Evolutionary conservation across 2,888 invertebrate genomes (phyloP).

Genomic region (Heliconius ethilla): DNA sequence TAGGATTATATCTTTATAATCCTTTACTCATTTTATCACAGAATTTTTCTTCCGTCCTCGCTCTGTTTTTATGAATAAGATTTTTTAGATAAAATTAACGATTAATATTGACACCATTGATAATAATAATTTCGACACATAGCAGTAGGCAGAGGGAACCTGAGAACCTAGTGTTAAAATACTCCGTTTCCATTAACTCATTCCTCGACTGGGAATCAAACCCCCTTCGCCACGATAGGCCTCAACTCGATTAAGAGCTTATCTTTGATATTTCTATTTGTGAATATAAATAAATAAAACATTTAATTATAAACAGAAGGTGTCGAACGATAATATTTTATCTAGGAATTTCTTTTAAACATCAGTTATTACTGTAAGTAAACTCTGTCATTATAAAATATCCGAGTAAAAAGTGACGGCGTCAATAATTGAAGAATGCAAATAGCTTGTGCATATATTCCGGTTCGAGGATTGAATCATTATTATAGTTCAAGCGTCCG

Average conservation of each 20-base stretch:
- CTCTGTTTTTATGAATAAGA: not conserved
- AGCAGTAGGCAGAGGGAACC: too few relatives aligned
- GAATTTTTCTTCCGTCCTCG: not conserved
- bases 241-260: not conserved
- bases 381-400: conserved; percentile 36
- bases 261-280: not conserved
- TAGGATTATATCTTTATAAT: too few relatives aligned
- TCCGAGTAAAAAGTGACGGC: conserved; percentile 41
- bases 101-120: too few relatives aligned
- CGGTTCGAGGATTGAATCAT: conserved; percentile 49
- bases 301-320: conserved; percentile 24
- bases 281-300: conserved; percentile 1
- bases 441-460: conserved; percentile 40
- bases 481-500: conserved; percentile 52
- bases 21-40: not conserved
- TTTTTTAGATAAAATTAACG: not conserved
- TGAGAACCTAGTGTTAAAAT: too few relatives aligned
- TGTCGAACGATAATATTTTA: conserved; percentile 29
- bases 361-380: conserved; percentile 35
- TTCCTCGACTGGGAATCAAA: too few relatives aligned
- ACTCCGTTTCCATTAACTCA: not conserved
- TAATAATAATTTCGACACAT: too few relatives aligned
- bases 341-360: conserved; percentile 37
- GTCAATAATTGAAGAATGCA: conserved; percentile 44
- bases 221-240: not conserved